Percentiles rank a stretch among this genome's conserved stretches.
These are phyloP conservation scores for Ceyx margarethae DNA, from an alignment of 2,113 vertebrate species.

Conservation along the genomic window DNA sequence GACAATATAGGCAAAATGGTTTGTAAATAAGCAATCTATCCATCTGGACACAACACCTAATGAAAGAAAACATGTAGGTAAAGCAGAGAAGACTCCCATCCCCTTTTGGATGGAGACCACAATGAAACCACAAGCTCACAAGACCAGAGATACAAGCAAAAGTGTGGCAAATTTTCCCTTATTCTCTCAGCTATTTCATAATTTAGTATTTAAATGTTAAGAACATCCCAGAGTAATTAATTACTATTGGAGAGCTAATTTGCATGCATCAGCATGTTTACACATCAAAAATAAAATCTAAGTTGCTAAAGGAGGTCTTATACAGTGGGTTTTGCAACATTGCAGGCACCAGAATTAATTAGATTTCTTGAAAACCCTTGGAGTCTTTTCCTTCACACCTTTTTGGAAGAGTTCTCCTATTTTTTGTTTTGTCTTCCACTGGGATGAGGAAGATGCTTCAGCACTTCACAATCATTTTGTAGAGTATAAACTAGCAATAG, in stretches of 20 bases:
- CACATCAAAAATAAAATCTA: slow-evolving; percentile 49
- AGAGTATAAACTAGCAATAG: neutral
- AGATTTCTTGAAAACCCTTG: slow-evolving; percentile 33
- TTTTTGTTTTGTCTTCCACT: slow-evolving; percentile 16
- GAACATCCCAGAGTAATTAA: slow-evolving; percentile 34
- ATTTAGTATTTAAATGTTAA: slow-evolving; percentile 7
- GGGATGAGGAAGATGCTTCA: neutral
- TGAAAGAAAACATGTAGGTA: neutral
- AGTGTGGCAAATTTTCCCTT: neutral
- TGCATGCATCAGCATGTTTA: slow-evolving; percentile 51
- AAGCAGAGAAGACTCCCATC: neutral
- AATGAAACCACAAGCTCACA: neutral
- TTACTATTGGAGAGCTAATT: slow-evolving; percentile 28
- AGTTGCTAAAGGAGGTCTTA: slow-evolving; percentile 50
- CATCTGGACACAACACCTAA: neutral
- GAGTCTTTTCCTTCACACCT: slow-evolving; percentile 48
- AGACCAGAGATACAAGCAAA: neutral
- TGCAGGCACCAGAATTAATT: slow-evolving; percentile 54
- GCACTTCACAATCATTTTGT: neutral
- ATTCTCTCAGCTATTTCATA: slow-evolving; percentile 1
- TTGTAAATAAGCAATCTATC: neutral
- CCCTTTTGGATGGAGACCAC: neutral
- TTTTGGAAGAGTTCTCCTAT: neutral
- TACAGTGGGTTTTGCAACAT: slow-evolving; percentile 1
- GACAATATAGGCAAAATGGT: neutral